Base-by-base conservation (phyloP, 2,797 vertebrate species). In the Acropternis orthonyx region DNA sequence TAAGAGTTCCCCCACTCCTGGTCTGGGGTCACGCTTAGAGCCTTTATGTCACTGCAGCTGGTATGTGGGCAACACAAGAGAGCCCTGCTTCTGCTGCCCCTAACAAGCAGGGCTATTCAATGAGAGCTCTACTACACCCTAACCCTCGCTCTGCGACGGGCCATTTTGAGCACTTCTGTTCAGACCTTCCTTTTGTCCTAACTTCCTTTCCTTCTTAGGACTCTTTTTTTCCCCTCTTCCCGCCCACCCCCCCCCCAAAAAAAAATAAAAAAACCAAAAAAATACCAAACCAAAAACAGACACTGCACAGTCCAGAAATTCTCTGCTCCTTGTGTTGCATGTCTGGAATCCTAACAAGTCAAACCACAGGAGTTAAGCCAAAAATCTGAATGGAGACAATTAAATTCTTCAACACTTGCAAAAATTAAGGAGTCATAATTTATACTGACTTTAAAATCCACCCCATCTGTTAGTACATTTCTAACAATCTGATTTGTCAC, bases 331-430 rank as follows among this genome's bases (percentile, higher is more conserved):
- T 95, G 74, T 95, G 74, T 90, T 97, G 88, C 96, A 97, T 96
- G 95, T 96, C 91, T 96, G 93, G 95, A 96, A 96, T 97, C 80
- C 94, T 94, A 96, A 97, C 96, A 96, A 97, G 94, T 94, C 85
- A 92, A 97, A 89, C 95, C 96, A 91, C 89, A 93, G 96, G 93
- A 82, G 76, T 95, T 73, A 93, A 80, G 92, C 87, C 96, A 96
- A 95, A 95, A 92, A 89, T 95, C 81, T 96, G 88, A 96, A 96
- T 85, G 66, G 81, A 68, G 54, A 86, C 77, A 95, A 81, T 34
- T 79, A 97, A 93, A 84, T 91, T 96, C 78, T 93, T 96, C 80
- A 89, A 86, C 93, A 91, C 91, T 96, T 95, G 76, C 88, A 85
- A 91, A 96, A 96, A 94, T 94, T 91, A 92, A 89, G 74, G 93